Evolutionary conservation across 2,113 vertebrate species (phyloP).

Genomic region (Plestiodon gilberti): DNA sequence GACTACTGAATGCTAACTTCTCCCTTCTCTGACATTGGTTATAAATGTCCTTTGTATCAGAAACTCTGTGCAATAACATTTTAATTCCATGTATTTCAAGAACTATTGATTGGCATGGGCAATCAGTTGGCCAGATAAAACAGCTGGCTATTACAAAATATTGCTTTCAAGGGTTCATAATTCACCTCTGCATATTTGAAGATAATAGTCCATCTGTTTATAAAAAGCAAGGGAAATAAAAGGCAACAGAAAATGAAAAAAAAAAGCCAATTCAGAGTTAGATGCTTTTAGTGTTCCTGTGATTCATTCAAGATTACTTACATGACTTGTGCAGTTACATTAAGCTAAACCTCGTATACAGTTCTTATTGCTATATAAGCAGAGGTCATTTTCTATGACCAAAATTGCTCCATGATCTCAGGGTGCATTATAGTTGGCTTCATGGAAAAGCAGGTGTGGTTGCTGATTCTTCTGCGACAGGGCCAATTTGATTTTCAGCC

Average conservation of each 20-base stretch:
- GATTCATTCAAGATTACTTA: not conserved
- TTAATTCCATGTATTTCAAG: conserved; percentile 53
- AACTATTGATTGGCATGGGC: conserved; percentile 36
- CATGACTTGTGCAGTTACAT: not conserved
- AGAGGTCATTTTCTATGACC: not conserved
- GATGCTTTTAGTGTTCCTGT: not conserved
- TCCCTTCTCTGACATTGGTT: conserved; percentile 22
- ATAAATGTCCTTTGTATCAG: conserved; percentile 43
- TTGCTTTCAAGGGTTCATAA: not conserved
- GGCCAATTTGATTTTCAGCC: too few species aligned
- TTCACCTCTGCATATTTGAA: conserved; percentile 11
- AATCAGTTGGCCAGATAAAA: not conserved
- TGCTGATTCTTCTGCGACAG: not conserved
- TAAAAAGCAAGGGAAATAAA: conserved; percentile 2
- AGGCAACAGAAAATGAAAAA: not conserved
- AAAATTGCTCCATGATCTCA: not conserved
- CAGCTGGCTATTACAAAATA: not conserved
- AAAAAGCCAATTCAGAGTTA: not conserved
- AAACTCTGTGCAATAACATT: conserved; percentile 48
- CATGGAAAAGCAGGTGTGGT: not conserved
- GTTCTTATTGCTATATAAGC: not conserved
- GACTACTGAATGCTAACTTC: conserved; percentile 27
- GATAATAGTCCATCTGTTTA: not conserved
- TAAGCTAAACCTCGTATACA: not conserved
- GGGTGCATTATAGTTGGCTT: not conserved